Evolutionary conservation across 2,888 invertebrate genomes (phyloP), one percentile per base, ranked within the genome.

Genomic region (Yponomeuta plumbellus): DNA sequence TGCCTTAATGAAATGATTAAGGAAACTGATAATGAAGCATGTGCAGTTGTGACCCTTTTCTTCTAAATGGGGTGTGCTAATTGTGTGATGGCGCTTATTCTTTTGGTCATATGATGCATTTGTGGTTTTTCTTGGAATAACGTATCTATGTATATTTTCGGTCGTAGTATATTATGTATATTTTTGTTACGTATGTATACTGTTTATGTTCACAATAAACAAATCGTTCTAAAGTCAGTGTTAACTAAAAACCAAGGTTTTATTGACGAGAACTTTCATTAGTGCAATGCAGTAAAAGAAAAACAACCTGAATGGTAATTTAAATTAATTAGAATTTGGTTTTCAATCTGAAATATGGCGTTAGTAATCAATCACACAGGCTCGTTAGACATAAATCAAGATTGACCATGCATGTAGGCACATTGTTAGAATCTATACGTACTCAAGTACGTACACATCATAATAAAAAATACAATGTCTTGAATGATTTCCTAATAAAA

Each of bases 1-100:
- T 77, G 76, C 74, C 76, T 75, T 85, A 86, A 86, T 86, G 79
- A 84, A 84, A 83, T 85, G 81, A 85, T 85, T 85, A 81, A 80
- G 79, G 82, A 80, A 82, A 63, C 40, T 63, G 63, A 63, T 63
- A 63, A 80, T 52, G 44, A 52, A 52, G 44, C 17, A 52, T 52
- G 44, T 52, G 44, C 44, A 52, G 44, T 17, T 52, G 17, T 17
- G 44, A 13, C 44, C 44, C 17, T 52, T 52, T 52, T 17, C 44
- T 52, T 17, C 44, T 52, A 13, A 52, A 52, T 52, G 13, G 2
- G 13, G 2, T 52, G 17, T 3, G 44, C 17, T 52, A 52, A 52
- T 17, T 52, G 44, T 52, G 44, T 52, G 44, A 52, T 52, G 44
- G 13, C 44, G 13, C 44, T 26, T 26, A 26, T 26, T 2, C 26